These are phyloP conservation scores for Pterocles orientalis DNA, from an alignment of 2,113 vertebrate genomes.

Conservation along the genomic window DNA sequence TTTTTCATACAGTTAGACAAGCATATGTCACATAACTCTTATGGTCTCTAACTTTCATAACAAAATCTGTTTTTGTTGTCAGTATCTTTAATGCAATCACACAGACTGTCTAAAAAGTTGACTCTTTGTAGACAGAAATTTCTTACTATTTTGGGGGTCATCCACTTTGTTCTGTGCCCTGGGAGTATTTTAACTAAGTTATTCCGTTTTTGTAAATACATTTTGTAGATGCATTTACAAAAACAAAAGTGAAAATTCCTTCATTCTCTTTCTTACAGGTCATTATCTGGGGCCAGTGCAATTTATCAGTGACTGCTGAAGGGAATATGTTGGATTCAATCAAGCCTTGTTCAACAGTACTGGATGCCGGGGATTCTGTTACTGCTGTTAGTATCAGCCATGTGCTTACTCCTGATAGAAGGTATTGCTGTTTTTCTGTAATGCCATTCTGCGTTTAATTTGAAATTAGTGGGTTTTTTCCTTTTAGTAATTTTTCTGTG, in stretches of 20 bases:
- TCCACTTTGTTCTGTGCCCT: background rate
- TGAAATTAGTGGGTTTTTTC: background rate
- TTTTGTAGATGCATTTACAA: background rate
- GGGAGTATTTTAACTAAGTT: background rate
- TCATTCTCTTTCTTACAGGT: constrained; percentile 74
- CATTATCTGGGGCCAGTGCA: constrained; percentile 87
- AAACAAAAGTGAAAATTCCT: background rate
- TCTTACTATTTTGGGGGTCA: background rate
- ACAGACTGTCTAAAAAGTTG: background rate
- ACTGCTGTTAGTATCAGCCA: constrained; percentile 88
- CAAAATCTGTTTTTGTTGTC: background rate
- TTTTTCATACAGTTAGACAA: background rate
- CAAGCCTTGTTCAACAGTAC: constrained; percentile 83
- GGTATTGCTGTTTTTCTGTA: constrained; percentile 71
- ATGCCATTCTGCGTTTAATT: background rate
- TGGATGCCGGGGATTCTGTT: constrained; percentile 90
- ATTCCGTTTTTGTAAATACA: background rate
- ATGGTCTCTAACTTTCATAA: background rate
- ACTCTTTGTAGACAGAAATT: background rate
- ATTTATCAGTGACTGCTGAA: constrained; percentile 35
- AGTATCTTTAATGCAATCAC: background rate
- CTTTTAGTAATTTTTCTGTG: background rate
- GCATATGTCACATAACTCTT: background rate
- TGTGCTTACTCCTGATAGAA: constrained; percentile 71
- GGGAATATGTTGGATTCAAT: constrained; percentile 49